These are phyloP conservation scores for Temnothorax nylanderi DNA, from an alignment of 1,140 invertebrate species.

Conservation along the genomic window DNA sequence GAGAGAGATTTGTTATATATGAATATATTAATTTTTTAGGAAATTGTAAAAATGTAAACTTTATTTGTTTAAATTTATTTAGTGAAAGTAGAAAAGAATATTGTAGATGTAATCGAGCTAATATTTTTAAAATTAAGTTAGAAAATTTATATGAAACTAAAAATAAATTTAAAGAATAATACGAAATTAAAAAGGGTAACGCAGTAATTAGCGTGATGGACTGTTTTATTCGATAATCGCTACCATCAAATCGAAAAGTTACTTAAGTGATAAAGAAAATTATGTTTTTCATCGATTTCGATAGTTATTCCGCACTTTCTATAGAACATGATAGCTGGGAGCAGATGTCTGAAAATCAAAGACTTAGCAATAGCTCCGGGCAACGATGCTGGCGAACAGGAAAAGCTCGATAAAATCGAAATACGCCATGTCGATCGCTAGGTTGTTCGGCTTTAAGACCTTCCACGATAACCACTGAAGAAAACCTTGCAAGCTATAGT, in stretches of 20 bases:
- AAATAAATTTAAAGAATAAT: background rate
- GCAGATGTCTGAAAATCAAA: constrained; percentile 53
- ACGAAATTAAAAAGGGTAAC: background rate
- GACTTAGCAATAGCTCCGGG: constrained; percentile 28
- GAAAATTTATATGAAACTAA: background rate
- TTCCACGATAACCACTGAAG: constrained; percentile 50
- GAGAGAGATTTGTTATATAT: background rate
- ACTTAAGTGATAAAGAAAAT: background rate
- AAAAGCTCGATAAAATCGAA: constrained; percentile 64
- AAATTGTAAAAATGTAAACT: background rate
- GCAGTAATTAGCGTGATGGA: background rate
- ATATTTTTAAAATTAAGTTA: background rate
- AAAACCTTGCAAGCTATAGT: constrained; percentile 42
- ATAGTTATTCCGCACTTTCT: constrained; percentile 4
- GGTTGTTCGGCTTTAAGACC: constrained; percentile 64
- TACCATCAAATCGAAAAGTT: background rate
- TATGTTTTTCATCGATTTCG: background rate
- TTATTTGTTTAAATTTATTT: background rate
- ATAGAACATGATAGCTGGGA: background rate
- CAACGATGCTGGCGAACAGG: constrained; percentile 28
- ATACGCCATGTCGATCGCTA: constrained; percentile 52
- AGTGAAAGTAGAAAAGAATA: background rate
- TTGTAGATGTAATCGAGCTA: background rate
- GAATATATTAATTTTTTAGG: background rate
- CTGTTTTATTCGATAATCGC: background rate